Base-by-base conservation (phyloP, 2,888 invertebrate species). In the Drosophila peninsularis region DNA sequence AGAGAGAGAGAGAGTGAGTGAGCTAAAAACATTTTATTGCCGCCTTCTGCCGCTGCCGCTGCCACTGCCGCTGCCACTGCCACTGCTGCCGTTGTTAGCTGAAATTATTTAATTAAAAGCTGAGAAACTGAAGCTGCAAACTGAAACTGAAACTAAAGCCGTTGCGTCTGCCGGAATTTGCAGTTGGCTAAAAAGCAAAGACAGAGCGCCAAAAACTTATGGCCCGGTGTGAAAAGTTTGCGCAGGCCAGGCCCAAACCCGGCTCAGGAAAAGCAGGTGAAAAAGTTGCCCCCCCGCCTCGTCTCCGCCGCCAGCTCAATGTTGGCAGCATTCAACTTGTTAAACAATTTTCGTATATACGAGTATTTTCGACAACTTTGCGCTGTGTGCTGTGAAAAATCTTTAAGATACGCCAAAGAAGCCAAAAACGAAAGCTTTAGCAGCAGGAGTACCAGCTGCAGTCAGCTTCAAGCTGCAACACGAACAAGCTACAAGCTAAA, bases 261-360 rank as follows among this genome's bases (percentile, higher is more conserved):
- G 34, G n/a, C 30, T 32, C 39, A 21, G 6, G 41, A 11, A 69
- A 75, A 76, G 62, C 80, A 82, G 83, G 83, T 82, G 81, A 56
- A 56, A 56, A 45, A 45, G 3, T 52, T 52, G 24, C 24, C n/a
- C 9, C 19, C 7, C 13, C 7, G 17, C 19, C 65, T 39, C 7
- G 27, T 49, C 10, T 37, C 39, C 39, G 39, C 36, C 24, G 54
- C 57, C 49, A 50, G 44, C 57, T 66, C 63, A 68, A 63, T 50
- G 75, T 60, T 65, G 71, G 62, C 66, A 75, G 87, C 87, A 70
- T 81, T 78, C 70, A 88, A 88, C 76, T 88, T 88, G 83, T 83
- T 83, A 88, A 83, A 83, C 89, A 83, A 84, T 83, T 83, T 88
- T 87, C 87, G 82, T 81, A 83, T 82, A 83, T 86, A 71, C 64